These are phyloP conservation scores for Lasius fuliginosus DNA, from an alignment of 2,888 invertebrate genomes.

Conservation along the genomic window DNA sequence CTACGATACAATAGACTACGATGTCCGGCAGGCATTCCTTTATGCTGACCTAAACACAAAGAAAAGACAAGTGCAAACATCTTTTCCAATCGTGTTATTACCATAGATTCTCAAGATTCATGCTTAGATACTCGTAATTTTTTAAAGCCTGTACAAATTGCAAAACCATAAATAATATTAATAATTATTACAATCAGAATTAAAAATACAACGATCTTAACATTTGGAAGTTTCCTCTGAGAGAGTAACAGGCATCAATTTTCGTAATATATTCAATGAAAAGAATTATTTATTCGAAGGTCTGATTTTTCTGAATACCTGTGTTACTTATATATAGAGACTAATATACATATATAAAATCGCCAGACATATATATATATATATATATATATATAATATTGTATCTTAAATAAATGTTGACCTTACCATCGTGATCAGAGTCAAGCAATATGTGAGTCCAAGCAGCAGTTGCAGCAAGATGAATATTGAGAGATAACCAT, in stretches of 20 bases:
- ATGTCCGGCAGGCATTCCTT: constrained; percentile 86
- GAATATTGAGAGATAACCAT: constrained; percentile 93
- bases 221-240: not conserved
- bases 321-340: not conserved
- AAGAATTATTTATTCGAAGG: not conserved
- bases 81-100: not conserved
- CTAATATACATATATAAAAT: not conserved
- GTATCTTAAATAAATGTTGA: not conserved
- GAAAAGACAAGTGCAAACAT: not conserved
- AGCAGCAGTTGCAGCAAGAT: constrained; percentile 90
- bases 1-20: constrained; percentile 85
- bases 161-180: not conserved
- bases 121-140: not conserved
- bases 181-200: not conserved
- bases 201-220: not conserved
- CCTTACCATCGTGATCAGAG: constrained; percentile 87
- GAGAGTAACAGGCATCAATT: not conserved
- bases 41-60: constrained; percentile 78
- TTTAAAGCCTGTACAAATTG: not conserved
- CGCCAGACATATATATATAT: not conserved
- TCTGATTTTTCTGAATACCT: not conserved
- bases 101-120: not conserved
- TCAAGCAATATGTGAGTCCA: constrained; percentile 89
- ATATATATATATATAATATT: not conserved
- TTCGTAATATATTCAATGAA: not conserved